Percentiles rank a stretch among this genome's conserved stretches.
Evolutionary conservation across 2,113 vertebrate species (phyloP).

Genomic region (Paramormyrops kingsleyae): DNA sequence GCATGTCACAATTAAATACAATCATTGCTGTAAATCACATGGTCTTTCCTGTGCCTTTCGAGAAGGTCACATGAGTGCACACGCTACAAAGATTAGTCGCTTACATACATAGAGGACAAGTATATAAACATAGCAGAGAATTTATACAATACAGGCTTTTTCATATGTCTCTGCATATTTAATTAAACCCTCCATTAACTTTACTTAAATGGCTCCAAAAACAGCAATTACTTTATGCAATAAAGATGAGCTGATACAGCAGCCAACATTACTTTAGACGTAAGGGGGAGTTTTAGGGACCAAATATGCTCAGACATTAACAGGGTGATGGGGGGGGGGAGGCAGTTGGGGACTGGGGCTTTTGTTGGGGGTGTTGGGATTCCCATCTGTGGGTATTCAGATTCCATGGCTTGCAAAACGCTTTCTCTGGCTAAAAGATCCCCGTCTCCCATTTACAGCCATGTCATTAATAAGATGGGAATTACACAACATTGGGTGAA

Average conservation of each 20-base stretch:
- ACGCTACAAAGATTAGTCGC: conserved; percentile 30
- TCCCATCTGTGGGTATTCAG: conserved; percentile 6
- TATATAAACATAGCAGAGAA: conserved; percentile 53
- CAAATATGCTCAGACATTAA: conserved; percentile 59
- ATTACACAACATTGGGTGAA: not conserved
- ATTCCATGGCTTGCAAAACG: conserved; percentile 33
- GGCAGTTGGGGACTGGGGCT: not conserved
- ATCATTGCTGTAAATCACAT: conserved; percentile 53
- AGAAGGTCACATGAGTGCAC: conserved; percentile 34
- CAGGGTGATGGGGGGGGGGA: conserved; percentile 32
- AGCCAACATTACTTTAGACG: conserved; percentile 56
- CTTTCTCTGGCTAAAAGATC: conserved; percentile 42
- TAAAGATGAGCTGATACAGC: conserved; percentile 39
- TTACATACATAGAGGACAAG: conserved; percentile 42
- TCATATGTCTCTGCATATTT: conserved; percentile 43
- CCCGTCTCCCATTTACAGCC: conserved; percentile 28
- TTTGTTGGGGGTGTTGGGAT: conserved; percentile 41
- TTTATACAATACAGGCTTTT: conserved; percentile 42
- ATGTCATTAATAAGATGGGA: conserved; percentile 20
- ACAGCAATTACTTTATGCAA: conserved; percentile 46
- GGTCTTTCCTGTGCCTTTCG: conserved; percentile 35
- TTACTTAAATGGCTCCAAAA: conserved; percentile 48
- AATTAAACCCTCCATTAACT: conserved; percentile 47
- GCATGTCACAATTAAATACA: conserved; percentile 53
- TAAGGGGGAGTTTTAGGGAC: conserved; percentile 36